Percentiles rank a stretch among this genome's conserved stretches.
Conservation (phyloP, 2,113 vertebrate genomes). For the Brachypodius melanocephalos region DNA sequence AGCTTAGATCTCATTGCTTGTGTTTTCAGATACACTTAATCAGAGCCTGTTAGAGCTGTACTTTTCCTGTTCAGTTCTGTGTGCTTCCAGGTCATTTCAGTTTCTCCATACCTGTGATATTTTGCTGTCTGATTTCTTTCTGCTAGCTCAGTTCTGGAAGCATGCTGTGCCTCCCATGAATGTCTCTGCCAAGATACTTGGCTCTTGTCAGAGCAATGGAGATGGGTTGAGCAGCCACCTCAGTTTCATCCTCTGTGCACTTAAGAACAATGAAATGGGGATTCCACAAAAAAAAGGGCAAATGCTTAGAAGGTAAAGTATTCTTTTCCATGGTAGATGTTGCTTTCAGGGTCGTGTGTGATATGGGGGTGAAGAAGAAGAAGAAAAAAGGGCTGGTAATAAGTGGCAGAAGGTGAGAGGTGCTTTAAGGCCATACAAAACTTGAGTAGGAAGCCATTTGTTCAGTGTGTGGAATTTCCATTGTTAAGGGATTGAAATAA, state of each 20-base stretch:
- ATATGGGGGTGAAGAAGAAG: background rate
- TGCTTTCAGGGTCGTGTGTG: background rate
- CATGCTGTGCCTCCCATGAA: background rate
- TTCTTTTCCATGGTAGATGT: background rate
- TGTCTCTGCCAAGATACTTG: background rate
- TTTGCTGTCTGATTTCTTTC: background rate
- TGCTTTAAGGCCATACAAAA: background rate
- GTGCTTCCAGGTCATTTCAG: background rate
- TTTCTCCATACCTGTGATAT: background rate
- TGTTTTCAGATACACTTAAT: background rate
- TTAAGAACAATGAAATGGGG: background rate
- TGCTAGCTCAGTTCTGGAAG: background rate
- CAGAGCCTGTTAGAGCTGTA: background rate
- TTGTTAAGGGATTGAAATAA: background rate
- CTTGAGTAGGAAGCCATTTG: background rate
- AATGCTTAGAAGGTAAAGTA: background rate
- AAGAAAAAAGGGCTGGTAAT: background rate
- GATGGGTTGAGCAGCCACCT: background rate
- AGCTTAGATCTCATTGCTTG: background rate
- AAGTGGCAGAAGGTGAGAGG: background rate
- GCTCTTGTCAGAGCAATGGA: background rate
- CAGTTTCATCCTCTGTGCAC: background rate
- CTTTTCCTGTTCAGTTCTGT: background rate
- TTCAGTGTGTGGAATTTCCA: background rate
- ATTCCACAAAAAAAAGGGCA: background rate